phyloP scores from a whole-genome alignment of 1,140 invertebrate genomes.

The Euura lappo region DNA sequence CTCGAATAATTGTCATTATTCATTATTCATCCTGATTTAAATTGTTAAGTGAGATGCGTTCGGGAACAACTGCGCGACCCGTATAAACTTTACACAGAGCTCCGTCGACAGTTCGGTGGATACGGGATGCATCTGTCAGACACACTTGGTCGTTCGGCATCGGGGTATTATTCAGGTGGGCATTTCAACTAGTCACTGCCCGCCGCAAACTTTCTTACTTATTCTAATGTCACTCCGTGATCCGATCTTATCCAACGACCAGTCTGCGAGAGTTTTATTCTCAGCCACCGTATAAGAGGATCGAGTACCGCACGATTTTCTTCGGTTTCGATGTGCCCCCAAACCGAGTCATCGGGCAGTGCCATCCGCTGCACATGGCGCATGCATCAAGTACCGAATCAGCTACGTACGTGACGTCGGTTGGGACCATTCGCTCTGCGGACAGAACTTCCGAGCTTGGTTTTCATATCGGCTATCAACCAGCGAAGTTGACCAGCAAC shows the following conservation, averaged over 20 bases:
- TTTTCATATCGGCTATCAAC: too few species aligned
- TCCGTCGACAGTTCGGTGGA: neutral
- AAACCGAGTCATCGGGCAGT: too few species aligned
- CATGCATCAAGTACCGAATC: too few species aligned
- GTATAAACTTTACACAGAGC: neutral
- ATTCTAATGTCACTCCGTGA: neutral
- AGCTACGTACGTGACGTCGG: too few species aligned
- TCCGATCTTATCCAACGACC: neutral
- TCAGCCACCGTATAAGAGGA: neutral
- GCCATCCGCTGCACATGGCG: too few species aligned
- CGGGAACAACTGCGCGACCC: neutral
- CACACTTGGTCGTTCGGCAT: neutral
- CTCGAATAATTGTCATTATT: conserved; percentile 15
- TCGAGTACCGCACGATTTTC: neutral
- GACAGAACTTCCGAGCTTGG: too few species aligned
- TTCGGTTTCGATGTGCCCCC: too few species aligned
- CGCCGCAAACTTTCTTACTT: neutral
- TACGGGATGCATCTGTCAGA: conserved; percentile 13
- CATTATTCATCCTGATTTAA: conserved; percentile 19
- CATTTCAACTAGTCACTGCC: conserved; percentile 6
- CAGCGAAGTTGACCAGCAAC: too few species aligned
- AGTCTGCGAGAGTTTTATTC: neutral
- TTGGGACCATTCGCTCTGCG: too few species aligned
- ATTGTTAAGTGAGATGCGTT: conserved; percentile 15
- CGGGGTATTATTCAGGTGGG: conserved; percentile 7